Evolutionary conservation across 2,797 vertebrate species (phyloP).

Genomic region (Calcarius lapponicus): DNA sequence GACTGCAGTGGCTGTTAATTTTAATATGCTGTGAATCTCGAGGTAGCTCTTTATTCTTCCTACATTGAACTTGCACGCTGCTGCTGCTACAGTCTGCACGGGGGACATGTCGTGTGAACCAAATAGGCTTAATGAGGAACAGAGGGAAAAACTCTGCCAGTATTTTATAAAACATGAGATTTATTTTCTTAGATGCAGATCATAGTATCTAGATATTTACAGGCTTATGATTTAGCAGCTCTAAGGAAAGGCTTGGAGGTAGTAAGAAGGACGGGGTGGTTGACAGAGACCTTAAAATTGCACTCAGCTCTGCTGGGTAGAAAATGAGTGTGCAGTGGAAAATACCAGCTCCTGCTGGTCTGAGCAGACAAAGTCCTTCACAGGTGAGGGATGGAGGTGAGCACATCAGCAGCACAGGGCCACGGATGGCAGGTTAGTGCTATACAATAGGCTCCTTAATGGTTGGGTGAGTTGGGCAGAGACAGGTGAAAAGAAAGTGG

Average conservation of each 20-base stretch:
- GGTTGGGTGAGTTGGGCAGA: neutral
- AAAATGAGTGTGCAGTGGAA: neutral
- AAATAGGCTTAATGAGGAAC: constrained; percentile 44
- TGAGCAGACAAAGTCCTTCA: constrained; percentile 28
- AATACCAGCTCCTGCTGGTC: neutral
- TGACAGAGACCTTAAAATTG: neutral
- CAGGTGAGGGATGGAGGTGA: constrained; percentile 4
- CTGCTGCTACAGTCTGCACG: constrained; percentile 16
- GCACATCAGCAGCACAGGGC: neutral
- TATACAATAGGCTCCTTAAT: neutral
- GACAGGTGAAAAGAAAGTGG: neutral
- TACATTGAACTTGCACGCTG: neutral
- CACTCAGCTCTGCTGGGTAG: neutral
- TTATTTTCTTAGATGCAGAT: constrained; percentile 67
- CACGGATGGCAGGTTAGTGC: neutral
- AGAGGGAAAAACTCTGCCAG: constrained; percentile 20
- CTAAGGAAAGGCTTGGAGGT: constrained; percentile 30
- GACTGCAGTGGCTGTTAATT: constrained; percentile 70
- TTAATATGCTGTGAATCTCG: constrained; percentile 62
- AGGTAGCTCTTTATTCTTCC: constrained; percentile 65
- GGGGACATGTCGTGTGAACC: neutral
- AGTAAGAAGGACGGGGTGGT: neutral
- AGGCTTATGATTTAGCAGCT: constrained; percentile 61
- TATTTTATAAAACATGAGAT: constrained; percentile 67
- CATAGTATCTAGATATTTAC: constrained; percentile 33